These are phyloP conservation scores for Myrmecophaga tridactyla DNA, from an alignment of 2,113 vertebrate species.

Conservation along the genomic window DNA sequence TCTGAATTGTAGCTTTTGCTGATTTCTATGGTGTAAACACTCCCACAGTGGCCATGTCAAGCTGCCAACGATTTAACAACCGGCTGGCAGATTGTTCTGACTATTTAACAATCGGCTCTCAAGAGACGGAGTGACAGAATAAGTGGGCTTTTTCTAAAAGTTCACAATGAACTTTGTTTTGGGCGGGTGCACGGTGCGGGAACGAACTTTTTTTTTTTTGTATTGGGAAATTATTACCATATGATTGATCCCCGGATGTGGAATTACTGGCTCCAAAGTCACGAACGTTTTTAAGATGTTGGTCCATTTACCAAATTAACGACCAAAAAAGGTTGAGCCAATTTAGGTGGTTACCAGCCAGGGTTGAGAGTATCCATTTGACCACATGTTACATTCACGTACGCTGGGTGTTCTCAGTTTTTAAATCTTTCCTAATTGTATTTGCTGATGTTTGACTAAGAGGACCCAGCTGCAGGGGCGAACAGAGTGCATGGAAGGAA, in stretches of 20 bases:
- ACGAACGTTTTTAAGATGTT: not conserved
- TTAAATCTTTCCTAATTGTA: not conserved
- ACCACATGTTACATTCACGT: fast-evolving
- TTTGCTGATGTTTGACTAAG: too few relatives aligned
- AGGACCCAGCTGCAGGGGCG: not conserved
- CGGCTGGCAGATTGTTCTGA: not conserved
- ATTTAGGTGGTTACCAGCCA: too few relatives aligned
- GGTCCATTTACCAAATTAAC: not conserved
- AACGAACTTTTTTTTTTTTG: not conserved
- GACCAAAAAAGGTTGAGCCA: not conserved
- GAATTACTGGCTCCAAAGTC: not conserved
- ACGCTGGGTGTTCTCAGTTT: too few relatives aligned
- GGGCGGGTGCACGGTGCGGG: too few relatives aligned
- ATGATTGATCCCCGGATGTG: not conserved
- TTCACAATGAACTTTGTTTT: fast-evolving
- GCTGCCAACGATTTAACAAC: not conserved
- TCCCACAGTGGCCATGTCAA: not conserved
- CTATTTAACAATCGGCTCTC: not conserved
- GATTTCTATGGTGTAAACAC: not conserved
- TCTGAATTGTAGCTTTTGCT: not conserved
- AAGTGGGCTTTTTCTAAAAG: not conserved
- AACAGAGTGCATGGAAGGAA: not conserved
- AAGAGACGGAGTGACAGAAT: not conserved
- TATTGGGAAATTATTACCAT: not conserved
- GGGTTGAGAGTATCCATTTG: fast-evolving